Evolutionary conservation across 1,140 invertebrate genomes (phyloP), one percentile per base, ranked within the genome.

Genomic region (Heliconius hermathena): DNA sequence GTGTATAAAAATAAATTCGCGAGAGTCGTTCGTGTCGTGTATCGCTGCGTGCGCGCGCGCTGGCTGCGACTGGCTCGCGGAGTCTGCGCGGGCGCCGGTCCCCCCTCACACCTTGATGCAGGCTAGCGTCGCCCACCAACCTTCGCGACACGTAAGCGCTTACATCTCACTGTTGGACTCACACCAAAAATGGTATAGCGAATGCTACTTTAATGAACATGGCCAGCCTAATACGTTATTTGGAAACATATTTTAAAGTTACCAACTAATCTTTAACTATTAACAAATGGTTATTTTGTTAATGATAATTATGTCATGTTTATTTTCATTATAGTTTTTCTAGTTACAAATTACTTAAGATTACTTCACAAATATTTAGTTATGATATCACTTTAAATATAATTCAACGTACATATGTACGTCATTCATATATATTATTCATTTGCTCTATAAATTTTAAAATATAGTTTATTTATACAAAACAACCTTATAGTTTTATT

Each of bases 1-100:
- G 49, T 81, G 78, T 84, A 77, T 71, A 74, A 77, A 78, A 87
- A 85, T 89, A 84, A 84, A 88, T 83, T 93, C 90, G 90, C 93
- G 93, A 90, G 93, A 93, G 91, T 94, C 93, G 93, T 94, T 94
- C 93, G 93, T 94, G 81, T 93, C 91, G 91, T 84, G 76, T 84
- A 85, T 88, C 89, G 87, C 86, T 78, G 78, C 82, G 83, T 87
- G 91, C 90, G 91, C 93, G 91, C 89, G 90, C 91, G 90, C 86
- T 85, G 83, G 84, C 91, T 79, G 90, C 92, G 87, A 93, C 87
- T 90, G 89, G 81, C 89, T 89, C 89, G 88, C 91, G 90, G 89
- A 89, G 84, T 93, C 85, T 92, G 82, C 86, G 87, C 84, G 85
- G 81, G 79, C 71, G 71, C 85, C 80, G 80, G 85, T 85, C 88